Percentiles rank a stretch among this genome's conserved stretches.
phyloP scores from a whole-genome alignment of 1,140 invertebrate genomes.

The Drosophila seguyi region DNA sequence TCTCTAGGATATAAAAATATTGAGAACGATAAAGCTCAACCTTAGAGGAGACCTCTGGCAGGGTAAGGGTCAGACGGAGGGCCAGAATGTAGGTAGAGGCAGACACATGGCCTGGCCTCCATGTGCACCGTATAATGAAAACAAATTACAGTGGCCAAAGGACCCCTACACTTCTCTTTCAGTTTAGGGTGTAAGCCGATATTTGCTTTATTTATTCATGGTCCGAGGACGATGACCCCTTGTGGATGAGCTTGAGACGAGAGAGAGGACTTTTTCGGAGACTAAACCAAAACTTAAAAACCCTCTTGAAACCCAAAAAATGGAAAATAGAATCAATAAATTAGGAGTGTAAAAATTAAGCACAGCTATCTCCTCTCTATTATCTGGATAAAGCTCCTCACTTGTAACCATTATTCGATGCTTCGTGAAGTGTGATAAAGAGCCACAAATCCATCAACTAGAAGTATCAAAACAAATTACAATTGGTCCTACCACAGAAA shows the following conservation, averaged over 20 bases:
- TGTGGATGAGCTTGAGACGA: neutral
- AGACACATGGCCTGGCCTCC: neutral
- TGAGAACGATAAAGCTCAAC: neutral
- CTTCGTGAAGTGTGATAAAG: too few relatives aligned
- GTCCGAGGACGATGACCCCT: slow-evolving; percentile 4
- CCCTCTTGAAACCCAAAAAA: too few relatives aligned
- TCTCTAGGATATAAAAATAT: neutral
- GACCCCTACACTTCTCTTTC: neutral
- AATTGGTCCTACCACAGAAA: too few relatives aligned
- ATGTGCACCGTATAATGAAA: neutral
- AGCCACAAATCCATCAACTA: too few relatives aligned
- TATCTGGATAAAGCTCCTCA: neutral
- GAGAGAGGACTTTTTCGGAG: too few relatives aligned
- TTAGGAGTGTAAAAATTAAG: neutral
- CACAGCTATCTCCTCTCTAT: too few relatives aligned
- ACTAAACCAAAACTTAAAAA: too few relatives aligned
- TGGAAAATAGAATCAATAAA: neutral
- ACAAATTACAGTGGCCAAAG: slow-evolving; percentile 14
- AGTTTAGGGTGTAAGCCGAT: slow-evolving; percentile 19
- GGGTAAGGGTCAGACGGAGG: neutral
- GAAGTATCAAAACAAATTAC: too few relatives aligned
- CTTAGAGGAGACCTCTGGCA: neutral
- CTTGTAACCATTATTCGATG: too few relatives aligned
- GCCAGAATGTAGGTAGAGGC: neutral
- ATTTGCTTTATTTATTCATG: slow-evolving; percentile 16